Percentiles rank a stretch among this genome's conserved stretches.
These are phyloP conservation scores for Plebejus melissa DNA, from an alignment of 2,888 invertebrate genomes.

Conservation along the genomic window DNA sequence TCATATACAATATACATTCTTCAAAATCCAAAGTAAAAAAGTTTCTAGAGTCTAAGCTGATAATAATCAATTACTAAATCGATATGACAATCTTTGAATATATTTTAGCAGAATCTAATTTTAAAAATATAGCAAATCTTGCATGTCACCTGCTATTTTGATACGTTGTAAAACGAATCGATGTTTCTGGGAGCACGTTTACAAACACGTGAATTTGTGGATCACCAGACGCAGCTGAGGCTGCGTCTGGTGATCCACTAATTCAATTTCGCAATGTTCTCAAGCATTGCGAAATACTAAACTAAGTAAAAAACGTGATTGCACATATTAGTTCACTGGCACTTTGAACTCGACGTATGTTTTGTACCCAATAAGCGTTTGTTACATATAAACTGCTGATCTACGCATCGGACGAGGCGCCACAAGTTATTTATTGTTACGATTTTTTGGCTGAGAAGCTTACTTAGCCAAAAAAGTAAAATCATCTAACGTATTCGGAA, in stretches of 20 bases:
- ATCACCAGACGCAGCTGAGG: background rate
- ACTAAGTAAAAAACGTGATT: constrained; percentile 30
- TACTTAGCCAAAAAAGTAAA: too few relatives aligned
- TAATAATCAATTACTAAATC: too few relatives aligned
- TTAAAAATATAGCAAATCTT: background rate
- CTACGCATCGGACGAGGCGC: background rate
- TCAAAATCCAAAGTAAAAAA: too few relatives aligned
- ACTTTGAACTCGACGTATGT: constrained; percentile 38
- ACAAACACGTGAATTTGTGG: constrained; percentile 38
- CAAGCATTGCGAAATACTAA: constrained; percentile 32
- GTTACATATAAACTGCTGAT: background rate
- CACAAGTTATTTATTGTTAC: background rate
- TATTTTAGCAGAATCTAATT: background rate
- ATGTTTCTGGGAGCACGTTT: constrained; percentile 38
- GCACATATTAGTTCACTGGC: constrained; percentile 39
- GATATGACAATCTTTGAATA: background rate
- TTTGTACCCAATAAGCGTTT: constrained; percentile 2
- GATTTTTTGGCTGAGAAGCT: background rate
- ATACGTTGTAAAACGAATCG: constrained; percentile 26
- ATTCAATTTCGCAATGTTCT: too few relatives aligned
- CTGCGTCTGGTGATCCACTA: too few relatives aligned
- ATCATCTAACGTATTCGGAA: background rate
- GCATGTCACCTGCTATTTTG: constrained; percentile 19
- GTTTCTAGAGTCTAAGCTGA: too few relatives aligned
- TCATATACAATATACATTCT: too few relatives aligned